Base-by-base conservation (phyloP, 1,140 invertebrate genomes). In the Dendroctonus valens region DNA sequence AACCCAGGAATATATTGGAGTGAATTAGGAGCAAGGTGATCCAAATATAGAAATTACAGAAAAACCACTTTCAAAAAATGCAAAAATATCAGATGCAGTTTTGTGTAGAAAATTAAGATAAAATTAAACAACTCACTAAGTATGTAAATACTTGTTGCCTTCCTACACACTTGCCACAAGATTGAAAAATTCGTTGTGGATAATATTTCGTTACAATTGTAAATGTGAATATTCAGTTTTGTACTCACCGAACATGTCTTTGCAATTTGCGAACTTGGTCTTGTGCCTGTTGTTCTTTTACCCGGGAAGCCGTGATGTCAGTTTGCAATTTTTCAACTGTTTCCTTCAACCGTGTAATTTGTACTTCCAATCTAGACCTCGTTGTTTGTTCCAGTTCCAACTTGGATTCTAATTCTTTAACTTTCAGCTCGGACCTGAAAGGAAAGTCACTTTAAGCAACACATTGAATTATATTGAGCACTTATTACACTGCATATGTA, bases 331-430 rank as follows among this genome's bases (percentile, higher is more conserved):
- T 88, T 40, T 96, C 93, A 41, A 92, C 83, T 5, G 87, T 86
- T 73, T 97, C 94, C 72, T 94, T 94, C 53, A 93, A 79, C 64
- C 94, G 82, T 14, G 84, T 81, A 63, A 92, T 86, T 80, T 95
- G 93, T 46, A 91, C 89, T 80, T 97, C 94, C 3, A 94, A 78
- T 39, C 93, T 85, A 6, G 88, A 84, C 70, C 89, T 86, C 0
- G 91, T 92, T 1, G 93, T 93, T 73, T 89, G 87, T 75, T 97
- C 94, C 58, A 97, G 80, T 70, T 97, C 94, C 37, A 96, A 79
- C 69, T 91, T 91, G 0, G 91, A 93, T 76, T 97, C 94, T 48
- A 97, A 79, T 74, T 97, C 95, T 79, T 93, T 87, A 1, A 89
- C 86, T 73, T 90, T 91, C 70, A 91, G 83, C 76, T 94, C 91